Conservation (phyloP, 2,888 invertebrate genomes). For the Thalpophila matura region DNA sequence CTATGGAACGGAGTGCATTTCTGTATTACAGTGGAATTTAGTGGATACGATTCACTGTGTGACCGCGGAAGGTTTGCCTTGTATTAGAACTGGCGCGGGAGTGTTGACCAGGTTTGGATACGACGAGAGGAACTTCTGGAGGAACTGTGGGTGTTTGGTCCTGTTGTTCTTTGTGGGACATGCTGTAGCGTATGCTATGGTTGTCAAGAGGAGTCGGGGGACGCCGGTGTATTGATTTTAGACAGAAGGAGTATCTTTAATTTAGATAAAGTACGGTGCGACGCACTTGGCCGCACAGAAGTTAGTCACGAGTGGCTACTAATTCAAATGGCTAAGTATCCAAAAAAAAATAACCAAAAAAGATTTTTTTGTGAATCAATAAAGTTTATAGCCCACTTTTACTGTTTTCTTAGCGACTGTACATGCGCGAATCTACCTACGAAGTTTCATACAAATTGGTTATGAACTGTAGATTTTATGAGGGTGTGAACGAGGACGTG, state of each 20-base stretch:
- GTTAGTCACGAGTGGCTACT: no score
- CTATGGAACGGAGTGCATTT: constrained; percentile 93
- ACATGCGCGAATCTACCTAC: no score
- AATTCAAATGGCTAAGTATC: no score
- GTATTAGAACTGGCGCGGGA: constrained; percentile 91
- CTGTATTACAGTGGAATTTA: constrained; percentile 92
- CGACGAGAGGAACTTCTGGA: constrained; percentile 80
- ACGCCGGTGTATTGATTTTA: constrained; percentile 83
- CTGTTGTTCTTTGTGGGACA: constrained; percentile 81
- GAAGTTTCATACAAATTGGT: no score
- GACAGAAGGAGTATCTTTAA: not conserved
- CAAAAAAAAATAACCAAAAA: no score
- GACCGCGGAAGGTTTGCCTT: constrained; percentile 89
- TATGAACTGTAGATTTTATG: no score
- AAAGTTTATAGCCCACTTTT: no score
- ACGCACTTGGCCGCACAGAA: no score
- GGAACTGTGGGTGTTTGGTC: constrained; percentile 83
- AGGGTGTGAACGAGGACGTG: no score
- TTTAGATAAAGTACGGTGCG: no score
- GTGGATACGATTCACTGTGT: constrained; percentile 91
- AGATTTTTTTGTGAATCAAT: no score
- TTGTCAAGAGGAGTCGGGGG: constrained; percentile 83
- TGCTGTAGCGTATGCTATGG: constrained; percentile 82
- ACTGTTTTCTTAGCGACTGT: no score
- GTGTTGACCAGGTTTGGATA: constrained; percentile 91